Percentiles rank a stretch among this genome's conserved stretches.
phyloP scores from a whole-genome alignment of 1,140 invertebrate species.

The Rhynchophorus ferrugineus region DNA sequence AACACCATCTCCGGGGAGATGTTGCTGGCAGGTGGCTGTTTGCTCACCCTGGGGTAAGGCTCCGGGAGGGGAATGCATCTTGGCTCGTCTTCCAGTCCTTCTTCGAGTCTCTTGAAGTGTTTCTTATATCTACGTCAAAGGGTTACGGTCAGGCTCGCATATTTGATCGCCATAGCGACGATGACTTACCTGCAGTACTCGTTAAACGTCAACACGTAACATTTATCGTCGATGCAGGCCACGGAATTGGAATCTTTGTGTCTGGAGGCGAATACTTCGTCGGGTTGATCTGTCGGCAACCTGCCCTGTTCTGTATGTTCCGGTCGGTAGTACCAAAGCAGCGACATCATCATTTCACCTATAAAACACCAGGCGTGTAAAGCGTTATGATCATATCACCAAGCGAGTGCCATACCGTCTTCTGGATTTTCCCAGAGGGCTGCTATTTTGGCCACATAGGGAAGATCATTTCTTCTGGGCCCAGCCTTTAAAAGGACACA shows the following conservation, averaged over 20 bases:
- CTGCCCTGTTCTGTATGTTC: conserved; percentile 91
- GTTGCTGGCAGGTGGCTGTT: conserved; percentile 63
- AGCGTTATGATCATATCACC: background rate
- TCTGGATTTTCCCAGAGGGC: conserved; percentile 91
- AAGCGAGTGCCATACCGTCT: conserved; percentile 79
- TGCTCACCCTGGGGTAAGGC: conserved; percentile 45
- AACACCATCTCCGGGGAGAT: conserved; percentile 81
- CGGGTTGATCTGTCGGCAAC: conserved; percentile 65
- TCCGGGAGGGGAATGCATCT: conserved; percentile 53
- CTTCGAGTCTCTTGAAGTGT: conserved; percentile 52
- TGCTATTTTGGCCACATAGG: conserved; percentile 89
- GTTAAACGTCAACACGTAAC: conserved; percentile 92
- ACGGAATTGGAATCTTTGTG: conserved; percentile 92
- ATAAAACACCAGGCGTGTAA: conserved; percentile 27
- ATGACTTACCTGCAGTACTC: conserved; percentile 86
- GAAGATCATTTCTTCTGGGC: conserved; percentile 75
- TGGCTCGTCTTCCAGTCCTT: conserved; percentile 48
- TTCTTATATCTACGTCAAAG: conserved; percentile 52
- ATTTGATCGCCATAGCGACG: background rate
- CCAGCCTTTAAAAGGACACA: conserved; percentile 84
- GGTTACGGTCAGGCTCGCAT: too few relatives aligned
- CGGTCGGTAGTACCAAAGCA: conserved; percentile 95
- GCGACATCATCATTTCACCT: conserved; percentile 96
- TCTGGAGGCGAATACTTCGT: conserved; percentile 92
- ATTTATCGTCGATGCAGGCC: conserved; percentile 96